phyloP scores from a whole-genome alignment of 2,797 vertebrate genomes.

The Pogonophryne albipinna region DNA sequence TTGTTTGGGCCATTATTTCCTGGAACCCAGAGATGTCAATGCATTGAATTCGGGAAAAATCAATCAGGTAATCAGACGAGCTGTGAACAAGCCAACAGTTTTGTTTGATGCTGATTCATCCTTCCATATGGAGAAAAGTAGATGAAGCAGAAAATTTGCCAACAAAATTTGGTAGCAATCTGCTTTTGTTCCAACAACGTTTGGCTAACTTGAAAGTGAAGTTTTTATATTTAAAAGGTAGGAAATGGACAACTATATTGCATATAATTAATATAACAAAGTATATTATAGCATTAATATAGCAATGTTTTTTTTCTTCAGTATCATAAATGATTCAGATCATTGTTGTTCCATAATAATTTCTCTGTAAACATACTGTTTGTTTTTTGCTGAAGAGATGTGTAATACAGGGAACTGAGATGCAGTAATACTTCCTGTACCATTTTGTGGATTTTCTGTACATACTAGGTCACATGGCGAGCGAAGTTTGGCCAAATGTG shows the following conservation, averaged over 20 bases:
- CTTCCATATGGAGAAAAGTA: too few relatives aligned
- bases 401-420: too few relatives aligned
- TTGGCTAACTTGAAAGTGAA: background rate
- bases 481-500: background rate
- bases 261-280: too few relatives aligned
- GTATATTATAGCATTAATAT: too few relatives aligned
- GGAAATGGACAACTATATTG: too few relatives aligned
- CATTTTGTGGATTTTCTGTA: too few relatives aligned
- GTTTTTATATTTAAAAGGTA: background rate
- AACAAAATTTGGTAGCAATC: background rate
- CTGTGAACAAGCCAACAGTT: background rate
- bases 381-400: too few relatives aligned
- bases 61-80: background rate
- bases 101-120: too few relatives aligned
- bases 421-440: too few relatives aligned
- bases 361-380: background rate
- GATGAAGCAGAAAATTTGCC: background rate
- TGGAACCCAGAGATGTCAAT: background rate
- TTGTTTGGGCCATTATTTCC: background rate
- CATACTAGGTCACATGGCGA: too few relatives aligned
- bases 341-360: background rate
- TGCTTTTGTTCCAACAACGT: background rate
- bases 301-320: too few relatives aligned
- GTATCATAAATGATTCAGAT: too few relatives aligned
- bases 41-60: background rate